Conservation (phyloP, 2,113 vertebrate genomes). For the Jaculus jaculus region DNA sequence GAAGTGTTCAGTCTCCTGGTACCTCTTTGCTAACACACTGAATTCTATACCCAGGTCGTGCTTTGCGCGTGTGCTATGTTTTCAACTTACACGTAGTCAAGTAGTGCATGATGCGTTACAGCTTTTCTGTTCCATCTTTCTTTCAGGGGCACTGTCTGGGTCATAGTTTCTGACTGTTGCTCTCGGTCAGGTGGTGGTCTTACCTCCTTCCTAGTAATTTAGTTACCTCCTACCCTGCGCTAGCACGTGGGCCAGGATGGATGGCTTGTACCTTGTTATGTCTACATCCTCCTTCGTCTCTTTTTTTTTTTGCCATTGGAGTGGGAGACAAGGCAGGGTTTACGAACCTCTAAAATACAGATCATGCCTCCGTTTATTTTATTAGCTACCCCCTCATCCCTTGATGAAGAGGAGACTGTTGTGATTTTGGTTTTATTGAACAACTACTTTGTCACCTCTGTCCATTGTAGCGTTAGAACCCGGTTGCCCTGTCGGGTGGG, state of each 20-base stretch:
- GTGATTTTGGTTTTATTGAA: neutral
- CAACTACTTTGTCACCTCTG: neutral
- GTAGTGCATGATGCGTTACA: neutral
- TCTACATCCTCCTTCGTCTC: neutral
- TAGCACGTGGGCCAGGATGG: neutral
- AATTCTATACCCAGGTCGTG: neutral
- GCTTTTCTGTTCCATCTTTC: neutral
- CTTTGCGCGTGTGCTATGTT: neutral
- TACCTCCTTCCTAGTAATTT: neutral
- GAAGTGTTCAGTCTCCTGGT: neutral
- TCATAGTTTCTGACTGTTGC: neutral
- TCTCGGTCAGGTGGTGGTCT: accelerated
- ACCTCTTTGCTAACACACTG: neutral
- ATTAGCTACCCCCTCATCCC: neutral
- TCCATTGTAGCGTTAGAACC: neutral
- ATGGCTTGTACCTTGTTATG: neutral
- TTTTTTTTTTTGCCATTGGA: neutral
- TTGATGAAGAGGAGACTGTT: neutral
- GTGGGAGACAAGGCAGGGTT: neutral
- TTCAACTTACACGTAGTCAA: neutral
- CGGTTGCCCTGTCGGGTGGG: neutral
- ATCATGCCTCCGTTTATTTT: neutral
- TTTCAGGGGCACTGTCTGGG: neutral
- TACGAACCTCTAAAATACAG: neutral
- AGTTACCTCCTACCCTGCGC: accelerated